Base-by-base conservation (phyloP, 2,797 vertebrate species). In the Enteromius radiatus region DNA sequence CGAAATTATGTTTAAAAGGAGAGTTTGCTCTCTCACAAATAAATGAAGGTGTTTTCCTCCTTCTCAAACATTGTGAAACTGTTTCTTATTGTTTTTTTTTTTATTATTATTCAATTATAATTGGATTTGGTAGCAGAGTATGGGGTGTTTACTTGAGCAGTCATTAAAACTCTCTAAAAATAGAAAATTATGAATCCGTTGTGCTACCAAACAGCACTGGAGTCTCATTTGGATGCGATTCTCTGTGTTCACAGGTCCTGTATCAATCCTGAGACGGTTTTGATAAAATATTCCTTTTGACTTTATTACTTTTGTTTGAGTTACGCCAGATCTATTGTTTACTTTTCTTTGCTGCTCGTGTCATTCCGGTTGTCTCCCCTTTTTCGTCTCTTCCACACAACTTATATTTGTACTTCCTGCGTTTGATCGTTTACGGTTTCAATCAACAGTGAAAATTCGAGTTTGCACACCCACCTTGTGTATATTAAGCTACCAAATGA, bases 81-180 rank as follows among this genome's bases (percentile, higher is more conserved):
- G 89, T 91, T 78, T 17, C 86, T 65, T 89, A 87, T 86, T 85
- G 84, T 89, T 89, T 88, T 86, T 85, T 85, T 89, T 91, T 84
- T 45, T 45, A 45, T 45, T 85, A 89, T 92, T 92, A 91, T 93
- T 92, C 91, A 91, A 88, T 93, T 94, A 92, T 95, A 95, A 94
- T 94, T 94, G 93, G 93, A 88, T 94, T 92, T 89, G 91, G 89
- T 93, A 88, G 86, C 82, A 47, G 86, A 87, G 26, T 61, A 75
- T 54, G 61, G 89, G 87, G 89, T 93, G 92, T 93, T 95, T 94
- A 92, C 92, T 83, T 85, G 82, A 76, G 90, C 89, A 92, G 93
- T 94, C 94, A 94, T 95, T 95, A 95, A 94, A 94, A 93, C 89
- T 89, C 91, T 91, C 94, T 92, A 93, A 93, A 94, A 94, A 95